phyloP scores from a whole-genome alignment of 1,140 invertebrate genomes.

The Argopecten irradians region DNA sequence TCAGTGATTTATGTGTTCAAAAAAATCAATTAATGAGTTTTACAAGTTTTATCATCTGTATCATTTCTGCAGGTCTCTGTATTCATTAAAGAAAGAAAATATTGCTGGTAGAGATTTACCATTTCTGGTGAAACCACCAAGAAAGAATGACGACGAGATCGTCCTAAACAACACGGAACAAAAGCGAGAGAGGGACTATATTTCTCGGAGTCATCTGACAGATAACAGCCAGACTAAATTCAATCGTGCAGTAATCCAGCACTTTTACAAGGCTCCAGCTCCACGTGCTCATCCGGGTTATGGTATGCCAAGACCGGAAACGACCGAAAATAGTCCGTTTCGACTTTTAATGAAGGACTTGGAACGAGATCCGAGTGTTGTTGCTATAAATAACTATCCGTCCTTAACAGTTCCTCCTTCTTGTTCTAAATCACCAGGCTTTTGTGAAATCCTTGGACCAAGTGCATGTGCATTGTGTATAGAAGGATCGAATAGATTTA shows the following conservation, averaged over 20 bases:
- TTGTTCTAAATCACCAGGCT: constrained; percentile 42
- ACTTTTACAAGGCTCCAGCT: constrained; percentile 51
- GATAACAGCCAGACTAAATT: constrained; percentile 45
- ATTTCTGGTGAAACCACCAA: constrained; percentile 27
- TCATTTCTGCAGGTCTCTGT: constrained; percentile 30
- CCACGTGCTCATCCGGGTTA: constrained; percentile 45
- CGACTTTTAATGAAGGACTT: constrained; percentile 47
- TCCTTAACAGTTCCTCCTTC: constrained; percentile 39
- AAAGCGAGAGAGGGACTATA: constrained; percentile 49
- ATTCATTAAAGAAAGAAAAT: constrained; percentile 44
- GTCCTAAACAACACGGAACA: constrained; percentile 41
- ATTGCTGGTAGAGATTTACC: constrained; percentile 41
- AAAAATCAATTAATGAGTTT: too few relatives aligned
- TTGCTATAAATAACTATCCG: constrained; percentile 42
- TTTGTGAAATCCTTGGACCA: constrained; percentile 49
- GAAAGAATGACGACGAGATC: not conserved
- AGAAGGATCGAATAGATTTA: constrained; percentile 47
- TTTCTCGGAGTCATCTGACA: constrained; percentile 33
- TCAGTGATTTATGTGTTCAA: too few relatives aligned
- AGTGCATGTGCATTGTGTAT: constrained; percentile 48
- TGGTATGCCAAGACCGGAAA: constrained; percentile 49
- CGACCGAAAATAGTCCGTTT: constrained; percentile 45
- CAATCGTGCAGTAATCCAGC: constrained; percentile 41
- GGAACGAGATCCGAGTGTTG: constrained; percentile 48
- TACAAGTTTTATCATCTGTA: too few relatives aligned